Base-by-base conservation (phyloP, 2,113 vertebrate genomes). In the Hyperoodon ampullatus region DNA sequence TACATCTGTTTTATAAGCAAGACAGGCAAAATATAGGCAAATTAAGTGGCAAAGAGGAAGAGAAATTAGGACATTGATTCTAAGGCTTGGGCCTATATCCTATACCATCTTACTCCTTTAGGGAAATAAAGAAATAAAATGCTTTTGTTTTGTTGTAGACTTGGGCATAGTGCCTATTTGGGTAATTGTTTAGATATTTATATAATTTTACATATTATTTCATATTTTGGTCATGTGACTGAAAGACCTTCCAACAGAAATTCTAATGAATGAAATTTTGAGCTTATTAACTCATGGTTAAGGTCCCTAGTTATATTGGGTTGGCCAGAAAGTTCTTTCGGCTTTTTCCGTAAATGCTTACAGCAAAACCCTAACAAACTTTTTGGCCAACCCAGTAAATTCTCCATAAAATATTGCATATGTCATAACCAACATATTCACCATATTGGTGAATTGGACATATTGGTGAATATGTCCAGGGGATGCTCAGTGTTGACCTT, bases 1-100 rank as follows among this genome's bases (percentile, higher is more conserved):
- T 98, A 93, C 83, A 97, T 97, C 83, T 93, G 92, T 95, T 97
- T 98, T 97, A 95, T 97, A 96, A 95, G 92, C 68, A 95, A 95
- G 94, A 60, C 13, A 75, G 60, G 68, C 78, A 97, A 97, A 97
- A 89, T 92, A 93, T 50, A 88, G 90, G 55, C 90, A 96, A 86
- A 88, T 95, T 92, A 96, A 97, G 60, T 97, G 87, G 74, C 65
- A 84, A 82, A 93, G 95, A 82, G 92, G 86, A 96, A 97, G 83
- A 93, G 77, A 95, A 94, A 74, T 93, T 88, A 91, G 63, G 78
- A 80, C 39, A 60, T 65, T 85, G 88, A 86, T 96, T 97, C 72
- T 93, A 88, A 93, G 30, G 26, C 47, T 70, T 93, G 42, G 39
- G 47, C 47, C n/a, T 96, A 66, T 83, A 81, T 94, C 30, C 18